Percentiles rank a stretch among this genome's conserved stretches.
Conservation (phyloP, 2,888 invertebrate species). For the Pediacus dermestoides region DNA sequence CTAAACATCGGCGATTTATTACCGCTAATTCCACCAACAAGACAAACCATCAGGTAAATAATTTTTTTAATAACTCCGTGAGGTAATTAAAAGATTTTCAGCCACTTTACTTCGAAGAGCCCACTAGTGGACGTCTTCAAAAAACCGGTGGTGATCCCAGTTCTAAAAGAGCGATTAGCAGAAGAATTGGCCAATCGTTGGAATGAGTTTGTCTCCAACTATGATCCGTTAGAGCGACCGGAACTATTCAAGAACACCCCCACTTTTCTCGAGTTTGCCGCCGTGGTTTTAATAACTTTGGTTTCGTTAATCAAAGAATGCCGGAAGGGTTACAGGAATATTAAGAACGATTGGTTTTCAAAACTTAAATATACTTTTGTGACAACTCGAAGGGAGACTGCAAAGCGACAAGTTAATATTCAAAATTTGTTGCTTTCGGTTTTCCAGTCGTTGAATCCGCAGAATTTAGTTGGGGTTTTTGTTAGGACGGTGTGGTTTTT, state of each 20-base stretch:
- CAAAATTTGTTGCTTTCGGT: constrained; percentile 44
- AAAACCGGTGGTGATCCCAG: constrained; percentile 61
- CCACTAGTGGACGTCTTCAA: constrained; percentile 57
- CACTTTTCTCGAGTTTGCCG: constrained; percentile 59
- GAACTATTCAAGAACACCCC: constrained; percentile 60
- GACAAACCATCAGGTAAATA: constrained; percentile 38
- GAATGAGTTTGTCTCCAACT: constrained; percentile 76
- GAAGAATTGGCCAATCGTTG: constrained; percentile 70
- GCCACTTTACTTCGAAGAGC: constrained; percentile 41
- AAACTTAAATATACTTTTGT: constrained; percentile 51
- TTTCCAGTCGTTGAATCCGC: constrained; percentile 48
- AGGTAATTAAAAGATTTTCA: constrained; percentile 20
- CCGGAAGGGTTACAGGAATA: constrained; percentile 53
- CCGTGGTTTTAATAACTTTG: constrained; percentile 61
- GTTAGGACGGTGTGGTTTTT: constrained; percentile 44
- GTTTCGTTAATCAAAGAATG: constrained; percentile 63
- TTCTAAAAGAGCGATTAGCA: constrained; percentile 63
- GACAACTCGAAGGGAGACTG: constrained; percentile 38
- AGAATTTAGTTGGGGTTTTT: constrained; percentile 43
- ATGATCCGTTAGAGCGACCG: constrained; percentile 73
- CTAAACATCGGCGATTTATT: constrained; percentile 73
- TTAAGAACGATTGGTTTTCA: constrained; percentile 50
- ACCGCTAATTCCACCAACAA: constrained; percentile 54
- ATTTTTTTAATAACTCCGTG: constrained; percentile 9
- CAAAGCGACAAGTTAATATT: constrained; percentile 38